Conservation (phyloP, 2,113 vertebrate species). For the Thamnophis sirtalis region DNA sequence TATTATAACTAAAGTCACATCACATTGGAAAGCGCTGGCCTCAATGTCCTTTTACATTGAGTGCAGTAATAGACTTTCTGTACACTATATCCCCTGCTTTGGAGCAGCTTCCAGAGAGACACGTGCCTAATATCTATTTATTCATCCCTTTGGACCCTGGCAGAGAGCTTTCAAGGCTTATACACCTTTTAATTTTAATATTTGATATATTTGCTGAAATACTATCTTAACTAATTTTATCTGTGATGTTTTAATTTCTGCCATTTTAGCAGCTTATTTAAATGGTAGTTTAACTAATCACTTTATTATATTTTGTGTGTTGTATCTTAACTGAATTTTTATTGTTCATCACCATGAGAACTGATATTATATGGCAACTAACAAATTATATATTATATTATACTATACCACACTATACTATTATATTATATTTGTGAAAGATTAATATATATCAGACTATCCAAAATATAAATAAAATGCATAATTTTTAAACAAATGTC, state of each 20-base stretch:
- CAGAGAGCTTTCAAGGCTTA: not conserved
- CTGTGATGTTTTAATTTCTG: not conserved
- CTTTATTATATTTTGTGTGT: not conserved
- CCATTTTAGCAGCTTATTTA: not conserved
- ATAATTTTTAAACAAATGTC: conserved; percentile 55
- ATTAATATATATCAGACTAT: conserved; percentile 47
- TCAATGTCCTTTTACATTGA: not conserved
- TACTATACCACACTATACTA: too few species aligned
- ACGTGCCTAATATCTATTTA: not conserved
- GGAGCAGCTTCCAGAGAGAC: not conserved
- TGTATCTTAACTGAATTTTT: not conserved
- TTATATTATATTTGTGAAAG: not conserved
- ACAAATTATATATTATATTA: not conserved
- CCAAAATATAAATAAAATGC: conserved; percentile 46
- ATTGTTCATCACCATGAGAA: not conserved
- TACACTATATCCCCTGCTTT: not conserved
- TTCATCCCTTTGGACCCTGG: not conserved
- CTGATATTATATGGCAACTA: not conserved
- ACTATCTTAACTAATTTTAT: not conserved
- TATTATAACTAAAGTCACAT: not conserved
- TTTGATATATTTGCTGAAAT: not conserved
- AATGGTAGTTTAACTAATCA: not conserved
- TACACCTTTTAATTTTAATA: not conserved
- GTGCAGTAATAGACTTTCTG: not conserved
- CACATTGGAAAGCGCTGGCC: not conserved